Evolutionary conservation across 2,888 invertebrate genomes (phyloP).

Genomic region (Acleris cristana): DNA sequence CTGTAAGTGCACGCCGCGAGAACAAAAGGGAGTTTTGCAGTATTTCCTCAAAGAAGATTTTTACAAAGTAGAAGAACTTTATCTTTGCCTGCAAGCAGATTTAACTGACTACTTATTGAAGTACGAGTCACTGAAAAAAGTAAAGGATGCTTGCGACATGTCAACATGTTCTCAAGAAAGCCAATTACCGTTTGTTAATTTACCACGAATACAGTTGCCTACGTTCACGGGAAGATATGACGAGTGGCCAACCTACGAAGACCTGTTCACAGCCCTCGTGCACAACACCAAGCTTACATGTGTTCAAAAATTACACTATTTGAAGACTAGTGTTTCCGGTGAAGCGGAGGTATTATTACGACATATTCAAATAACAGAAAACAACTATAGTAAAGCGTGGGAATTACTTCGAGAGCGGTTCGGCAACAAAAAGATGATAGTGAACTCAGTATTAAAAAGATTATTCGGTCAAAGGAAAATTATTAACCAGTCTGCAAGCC

Average conservation of each 20-base stretch:
- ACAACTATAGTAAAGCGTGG: constrained; percentile 7
- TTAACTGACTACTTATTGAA: no score
- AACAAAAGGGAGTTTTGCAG: no score
- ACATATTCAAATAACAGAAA: constrained; percentile 15
- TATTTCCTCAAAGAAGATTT: no score
- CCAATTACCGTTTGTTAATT: no score
- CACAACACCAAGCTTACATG: neutral
- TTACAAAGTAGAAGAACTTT: no score
- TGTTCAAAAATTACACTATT: constrained; percentile 1
- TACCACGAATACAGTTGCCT: no score
- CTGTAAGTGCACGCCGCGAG: no score
- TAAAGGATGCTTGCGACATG: no score
- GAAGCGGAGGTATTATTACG: constrained; percentile 22
- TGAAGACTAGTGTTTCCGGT: constrained; percentile 2
- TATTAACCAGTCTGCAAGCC: constrained; percentile 4
- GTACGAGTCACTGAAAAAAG: no score
- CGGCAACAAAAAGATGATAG: constrained; percentile 23
- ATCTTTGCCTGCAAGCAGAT: no score
- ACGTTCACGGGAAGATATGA: neutral
- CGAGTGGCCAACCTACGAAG: constrained; percentile 1
- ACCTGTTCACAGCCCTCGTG: neutral
- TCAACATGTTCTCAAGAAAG: no score
- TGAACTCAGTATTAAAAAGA: constrained; percentile 14
- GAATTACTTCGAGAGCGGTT: neutral
- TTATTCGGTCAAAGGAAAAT: constrained; percentile 16